Percentiles rank a stretch among this genome's conserved stretches.
phyloP scores from a whole-genome alignment of 2,888 invertebrate genomes.

The Drosophila prolongata region DNA sequence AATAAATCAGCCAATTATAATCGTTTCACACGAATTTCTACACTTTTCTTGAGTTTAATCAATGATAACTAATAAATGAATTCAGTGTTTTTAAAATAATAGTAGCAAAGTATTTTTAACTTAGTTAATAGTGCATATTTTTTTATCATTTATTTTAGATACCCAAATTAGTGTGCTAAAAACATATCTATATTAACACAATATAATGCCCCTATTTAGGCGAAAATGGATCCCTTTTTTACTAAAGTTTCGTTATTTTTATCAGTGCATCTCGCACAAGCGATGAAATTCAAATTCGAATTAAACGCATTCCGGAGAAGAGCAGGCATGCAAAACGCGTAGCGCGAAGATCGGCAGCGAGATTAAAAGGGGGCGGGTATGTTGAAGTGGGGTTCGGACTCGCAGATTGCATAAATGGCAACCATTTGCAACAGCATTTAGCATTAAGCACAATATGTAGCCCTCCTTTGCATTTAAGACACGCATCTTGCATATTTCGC shows the following conservation, averaged over 20 bases:
- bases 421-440: slow-evolving; percentile 37
- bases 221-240: too few species aligned
- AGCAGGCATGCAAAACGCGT: slow-evolving; percentile 73
- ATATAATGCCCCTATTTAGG: too few species aligned
- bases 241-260: neutral
- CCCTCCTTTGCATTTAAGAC: slow-evolving; percentile 69
- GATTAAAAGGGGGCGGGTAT: slow-evolving; percentile 58
- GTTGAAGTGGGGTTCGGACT: neutral
- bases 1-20: too few species aligned
- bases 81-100: too few species aligned
- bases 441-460: slow-evolving; percentile 24
- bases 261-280: slow-evolving; percentile 20
- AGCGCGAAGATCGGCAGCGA: slow-evolving; percentile 61
- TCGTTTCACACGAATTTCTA: too few species aligned
- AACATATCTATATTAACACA: too few species aligned
- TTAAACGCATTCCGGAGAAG: slow-evolving; percentile 76
- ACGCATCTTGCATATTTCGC: slow-evolving; percentile 75
- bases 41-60: too few species aligned
- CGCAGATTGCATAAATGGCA: slow-evolving; percentile 68
- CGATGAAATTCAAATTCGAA: slow-evolving; percentile 73
- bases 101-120: too few species aligned
- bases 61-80: too few species aligned
- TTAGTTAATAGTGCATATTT: neutral
- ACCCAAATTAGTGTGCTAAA: too few species aligned
- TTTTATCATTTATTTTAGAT: too few species aligned